These are phyloP conservation scores for Drosophila erecta DNA, from an alignment of 1,140 invertebrate species.

Conservation along the genomic window DNA sequence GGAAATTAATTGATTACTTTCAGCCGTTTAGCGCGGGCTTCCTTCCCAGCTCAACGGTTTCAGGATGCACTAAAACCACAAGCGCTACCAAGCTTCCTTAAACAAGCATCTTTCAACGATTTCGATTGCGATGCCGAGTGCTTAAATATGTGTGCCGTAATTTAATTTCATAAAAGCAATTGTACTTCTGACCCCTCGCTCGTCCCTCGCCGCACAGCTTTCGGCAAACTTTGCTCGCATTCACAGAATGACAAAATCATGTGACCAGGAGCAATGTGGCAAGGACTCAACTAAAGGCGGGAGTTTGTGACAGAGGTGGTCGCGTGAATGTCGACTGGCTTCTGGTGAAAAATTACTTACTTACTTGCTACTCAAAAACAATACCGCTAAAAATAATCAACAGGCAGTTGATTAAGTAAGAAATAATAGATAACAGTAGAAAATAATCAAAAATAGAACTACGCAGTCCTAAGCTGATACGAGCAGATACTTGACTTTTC, in stretches of 20 bases:
- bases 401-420: too few species aligned
- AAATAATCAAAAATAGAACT: too few species aligned
- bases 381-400: background rate
- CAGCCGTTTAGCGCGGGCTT: constrained; percentile 17
- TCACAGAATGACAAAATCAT: constrained; percentile 71
- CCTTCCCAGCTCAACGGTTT: constrained; percentile 1
- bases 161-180: constrained; percentile 82
- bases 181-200: constrained; percentile 40
- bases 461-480: too few species aligned
- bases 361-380: too few species aligned
- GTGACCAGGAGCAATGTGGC: constrained; percentile 41
- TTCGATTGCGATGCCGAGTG: constrained; percentile 12
- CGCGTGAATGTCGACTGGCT: constrained; percentile 7
- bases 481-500: too few species aligned
- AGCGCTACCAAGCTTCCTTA: constrained; percentile 12
- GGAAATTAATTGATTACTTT: constrained; percentile 54
- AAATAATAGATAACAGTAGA: too few species aligned
- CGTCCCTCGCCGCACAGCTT: background rate
- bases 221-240: constrained; percentile 56
- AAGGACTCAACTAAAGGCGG: constrained; percentile 23
- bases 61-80: constrained; percentile 8
- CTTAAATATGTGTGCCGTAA: constrained; percentile 67
- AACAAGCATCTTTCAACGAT: background rate
- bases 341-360: background rate
- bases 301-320: constrained; percentile 9